These are phyloP conservation scores for Ptychobarbus kaznakovi DNA, from an alignment of 2,797 vertebrate genomes.

Conservation along the genomic window DNA sequence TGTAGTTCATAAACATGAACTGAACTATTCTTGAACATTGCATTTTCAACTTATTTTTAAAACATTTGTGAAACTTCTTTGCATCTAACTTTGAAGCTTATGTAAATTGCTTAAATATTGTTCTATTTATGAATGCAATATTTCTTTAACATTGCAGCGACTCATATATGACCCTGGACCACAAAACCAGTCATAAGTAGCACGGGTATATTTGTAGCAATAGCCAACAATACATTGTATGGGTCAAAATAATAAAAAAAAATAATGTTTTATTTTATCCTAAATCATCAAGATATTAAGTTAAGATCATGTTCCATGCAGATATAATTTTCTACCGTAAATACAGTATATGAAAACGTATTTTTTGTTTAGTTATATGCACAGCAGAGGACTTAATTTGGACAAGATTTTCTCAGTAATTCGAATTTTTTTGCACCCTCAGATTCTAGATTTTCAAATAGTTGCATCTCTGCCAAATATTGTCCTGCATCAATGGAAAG, in stretches of 20 bases:
- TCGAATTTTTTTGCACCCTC: neutral
- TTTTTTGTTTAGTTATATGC: neutral
- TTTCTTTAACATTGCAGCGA: neutral
- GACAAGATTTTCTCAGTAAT: neutral
- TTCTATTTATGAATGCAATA: neutral
- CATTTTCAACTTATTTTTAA: neutral
- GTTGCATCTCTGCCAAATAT: neutral
- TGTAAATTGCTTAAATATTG: neutral
- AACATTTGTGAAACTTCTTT: neutral
- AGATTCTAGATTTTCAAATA: neutral
- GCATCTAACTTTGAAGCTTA: neutral
- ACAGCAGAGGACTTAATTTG: neutral
- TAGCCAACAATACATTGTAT: neutral
- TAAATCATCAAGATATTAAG: neutral
- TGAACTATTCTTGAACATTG: neutral
- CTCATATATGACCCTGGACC: neutral
- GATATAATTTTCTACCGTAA: neutral
- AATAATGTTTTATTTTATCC: too few species aligned
- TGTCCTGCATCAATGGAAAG: neutral
- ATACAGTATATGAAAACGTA: neutral
- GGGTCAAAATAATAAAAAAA: neutral
- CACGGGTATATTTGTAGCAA: neutral
- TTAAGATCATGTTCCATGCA: neutral
- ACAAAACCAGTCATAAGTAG: neutral
- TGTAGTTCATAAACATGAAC: neutral